Base-by-base conservation (phyloP, 2,797 vertebrate genomes). In the Phataginus tricuspis region DNA sequence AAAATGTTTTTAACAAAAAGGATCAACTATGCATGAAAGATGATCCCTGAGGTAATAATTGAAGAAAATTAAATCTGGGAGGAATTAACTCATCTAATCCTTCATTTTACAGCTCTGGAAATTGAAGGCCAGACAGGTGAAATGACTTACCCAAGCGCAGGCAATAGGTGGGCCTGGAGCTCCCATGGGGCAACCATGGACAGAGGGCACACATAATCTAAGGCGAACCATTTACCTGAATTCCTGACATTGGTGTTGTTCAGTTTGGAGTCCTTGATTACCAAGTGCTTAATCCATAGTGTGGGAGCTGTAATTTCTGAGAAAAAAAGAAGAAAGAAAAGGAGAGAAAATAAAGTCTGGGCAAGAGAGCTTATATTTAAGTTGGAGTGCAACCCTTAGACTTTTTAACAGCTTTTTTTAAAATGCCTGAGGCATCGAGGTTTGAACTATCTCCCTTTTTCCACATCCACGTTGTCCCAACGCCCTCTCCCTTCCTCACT, bases 221-320 rank as follows among this genome's bases (percentile, higher is more conserved):
- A 68, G 42, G 55, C 59, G 61, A 55, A 59, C 72, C 59, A 87
- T 80, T 98, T 98, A 99, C 99, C 99, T 99, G 99, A 99, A 97
- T 98, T 99, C 98, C 99, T 99, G 97, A 99, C 97, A 53, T 95
- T 99, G 92, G 99, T 99, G 98, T 97, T 99, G 98, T 99, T 99
- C 98, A 99, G 98, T 96, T 99, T 99, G 93, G 99, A 99, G 91
- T 99, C 99, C 98, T 99, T 99, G 97, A 99, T 99, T 85, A 99
- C 99, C 98, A 99, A 98, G 91, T 99, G 99, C 98, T 99, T 99
- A 95, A 99, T 99, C 99, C 99, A 99, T 96, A 99, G 99, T 0
- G 99, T 99, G 1, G 99, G 99, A 89, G 99, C 99, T 27, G 99
- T 99, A 97, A 99, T 99, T 98, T 99, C 99, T 99, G 98, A 94